Conservation (phyloP, 2,113 vertebrate genomes). For the Aplodontia rufa region DNA sequence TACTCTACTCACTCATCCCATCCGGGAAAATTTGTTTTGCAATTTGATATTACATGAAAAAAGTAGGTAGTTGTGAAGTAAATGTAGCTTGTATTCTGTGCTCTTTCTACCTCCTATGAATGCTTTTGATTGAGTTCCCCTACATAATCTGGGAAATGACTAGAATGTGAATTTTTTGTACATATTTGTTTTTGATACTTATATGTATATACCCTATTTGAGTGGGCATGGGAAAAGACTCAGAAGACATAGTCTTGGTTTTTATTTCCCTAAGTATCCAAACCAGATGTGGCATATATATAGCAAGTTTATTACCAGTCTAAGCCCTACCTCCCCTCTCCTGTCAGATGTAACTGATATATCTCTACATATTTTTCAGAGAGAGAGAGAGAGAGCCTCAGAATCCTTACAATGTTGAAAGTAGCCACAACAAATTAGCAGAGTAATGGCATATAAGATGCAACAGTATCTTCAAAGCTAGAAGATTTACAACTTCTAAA, state of each 20-base stretch:
- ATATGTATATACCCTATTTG: neutral
- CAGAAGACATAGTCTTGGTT: neutral
- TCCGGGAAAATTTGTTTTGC: neutral
- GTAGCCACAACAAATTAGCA: neutral
- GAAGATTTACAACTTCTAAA: neutral
- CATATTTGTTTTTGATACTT: neutral
- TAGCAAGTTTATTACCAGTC: neutral
- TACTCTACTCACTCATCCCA: neutral
- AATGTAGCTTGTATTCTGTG: neutral
- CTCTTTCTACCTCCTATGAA: neutral
- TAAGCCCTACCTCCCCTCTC: neutral
- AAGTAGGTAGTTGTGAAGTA: neutral
- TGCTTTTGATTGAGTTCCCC: conserved; percentile 5
- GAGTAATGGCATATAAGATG: neutral
- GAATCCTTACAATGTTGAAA: neutral
- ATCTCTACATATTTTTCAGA: neutral
- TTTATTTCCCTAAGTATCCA: conserved; percentile 31
- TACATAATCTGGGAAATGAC: neutral
- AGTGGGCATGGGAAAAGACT: neutral
- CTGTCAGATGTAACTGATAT: neutral
- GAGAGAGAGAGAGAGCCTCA: neutral
- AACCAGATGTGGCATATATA: neutral
- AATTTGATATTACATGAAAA: neutral
- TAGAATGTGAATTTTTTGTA: neutral
- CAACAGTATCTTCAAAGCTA: neutral